Base-by-base conservation (phyloP, 1,140 invertebrate genomes). In the Theocolax elegans region DNA sequence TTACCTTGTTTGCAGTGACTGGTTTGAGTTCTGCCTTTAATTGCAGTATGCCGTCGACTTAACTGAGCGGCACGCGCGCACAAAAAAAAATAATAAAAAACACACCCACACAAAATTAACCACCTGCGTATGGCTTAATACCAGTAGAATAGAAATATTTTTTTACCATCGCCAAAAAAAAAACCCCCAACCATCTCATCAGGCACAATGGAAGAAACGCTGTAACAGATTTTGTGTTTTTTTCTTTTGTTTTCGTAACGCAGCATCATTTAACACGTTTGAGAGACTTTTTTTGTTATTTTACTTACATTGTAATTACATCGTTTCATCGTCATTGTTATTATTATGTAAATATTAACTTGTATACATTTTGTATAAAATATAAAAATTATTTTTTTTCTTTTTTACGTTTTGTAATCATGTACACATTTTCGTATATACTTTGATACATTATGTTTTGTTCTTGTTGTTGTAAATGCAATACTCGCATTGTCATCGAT, bases 1-100 rank as follows among this genome's bases (percentile, higher is more conserved):
- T 75, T 75, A 67, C 56, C 77, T 76, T 82, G 72, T 79, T 86
- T 81, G 72, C 83, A 86, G 85, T 86, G 80, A 80, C 82, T 76
- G 80, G 81, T 71, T 82, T 86, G 78, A 83, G 81, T 67, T 84
- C 83, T 69, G 83, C 82, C 75, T 85, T 86, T 81, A 85, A 83
- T 54, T 85, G 82, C 79, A 84, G 80, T 79, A 81, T 85, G 76
- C 83, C 83, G 48, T 79, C 76, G 65, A 73, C 72, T 67, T 81
- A 81, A 74, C 21, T 44, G 12, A 75, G 21, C 42, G 15, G 21
- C 25, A 56, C 42, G 8, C 6, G 19, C 23, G 13, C 31, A 54
- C 13, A 63, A 35, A 71, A n/a, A n/a, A n/a, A n/a, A n/a, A n/a
- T n/a, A n/a, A n/a, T n/a, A n/a, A n/a, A n/a, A n/a, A n/a, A n/a